Conservation (phyloP, 2,113 vertebrate species). For the Sarotherodon lohbergeri region DNA sequence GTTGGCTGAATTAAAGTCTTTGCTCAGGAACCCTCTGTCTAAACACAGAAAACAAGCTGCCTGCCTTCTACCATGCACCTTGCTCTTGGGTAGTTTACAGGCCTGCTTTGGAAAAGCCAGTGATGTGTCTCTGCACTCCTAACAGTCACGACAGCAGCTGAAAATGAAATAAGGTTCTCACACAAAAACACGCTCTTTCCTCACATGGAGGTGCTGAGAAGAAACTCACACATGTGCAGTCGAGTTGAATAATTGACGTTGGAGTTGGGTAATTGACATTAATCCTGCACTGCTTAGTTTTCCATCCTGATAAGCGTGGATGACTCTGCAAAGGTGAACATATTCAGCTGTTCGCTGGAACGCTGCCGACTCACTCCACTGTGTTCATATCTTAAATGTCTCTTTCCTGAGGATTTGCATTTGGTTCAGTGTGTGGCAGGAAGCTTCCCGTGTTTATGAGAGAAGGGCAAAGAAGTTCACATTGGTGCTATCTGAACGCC, state of each 20-base stretch:
- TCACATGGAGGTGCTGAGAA: background rate
- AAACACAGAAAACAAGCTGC: background rate
- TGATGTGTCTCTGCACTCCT: background rate
- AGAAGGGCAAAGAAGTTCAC: background rate
- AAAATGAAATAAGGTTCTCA: background rate
- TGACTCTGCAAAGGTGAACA: slow-evolving; percentile 2
- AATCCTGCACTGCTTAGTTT: background rate
- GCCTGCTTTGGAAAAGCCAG: background rate
- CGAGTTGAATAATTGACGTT: background rate
- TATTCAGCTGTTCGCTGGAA: background rate
- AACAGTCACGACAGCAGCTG: background rate
- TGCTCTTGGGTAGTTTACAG: background rate
- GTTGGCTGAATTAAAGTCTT: background rate
- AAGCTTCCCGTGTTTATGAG: background rate
- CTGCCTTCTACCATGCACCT: fast-evolving
- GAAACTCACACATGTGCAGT: background rate
- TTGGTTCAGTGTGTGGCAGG: background rate
- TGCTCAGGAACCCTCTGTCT: background rate
- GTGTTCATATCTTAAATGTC: background rate
- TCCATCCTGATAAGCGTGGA: background rate
- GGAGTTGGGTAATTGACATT: background rate
- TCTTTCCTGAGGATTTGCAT: background rate
- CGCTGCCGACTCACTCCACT: background rate
- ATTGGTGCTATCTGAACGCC: background rate
- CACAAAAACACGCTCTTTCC: background rate